These are phyloP conservation scores for Choristoneura rosaceana DNA, from an alignment of 2,888 invertebrate genomes.

Conservation along the genomic window DNA sequence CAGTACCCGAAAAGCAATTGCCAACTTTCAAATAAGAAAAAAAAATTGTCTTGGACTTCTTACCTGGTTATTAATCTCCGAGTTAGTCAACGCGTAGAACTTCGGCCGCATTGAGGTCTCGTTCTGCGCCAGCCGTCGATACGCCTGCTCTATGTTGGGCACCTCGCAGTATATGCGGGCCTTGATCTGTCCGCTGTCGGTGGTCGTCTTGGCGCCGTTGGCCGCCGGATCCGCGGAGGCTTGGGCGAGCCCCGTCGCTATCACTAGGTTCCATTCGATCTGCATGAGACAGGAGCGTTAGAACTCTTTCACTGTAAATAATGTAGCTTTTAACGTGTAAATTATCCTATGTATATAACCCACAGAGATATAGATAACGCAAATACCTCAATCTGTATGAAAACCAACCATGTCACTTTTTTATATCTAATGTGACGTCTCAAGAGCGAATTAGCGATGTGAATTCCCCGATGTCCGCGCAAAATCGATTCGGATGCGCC, in stretches of 20 bases:
- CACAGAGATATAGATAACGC: too few species aligned
- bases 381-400: too few species aligned
- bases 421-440: too few species aligned
- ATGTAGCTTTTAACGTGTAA: too few species aligned
- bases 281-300: slow-evolving; percentile 46
- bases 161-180: slow-evolving; percentile 80
- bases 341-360: too few species aligned
- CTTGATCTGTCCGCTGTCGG: slow-evolving; percentile 67
- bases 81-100: slow-evolving; percentile 94
- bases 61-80: slow-evolving; percentile 88
- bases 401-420: too few species aligned
- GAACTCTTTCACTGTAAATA: not conserved
- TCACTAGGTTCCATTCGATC: slow-evolving; percentile 83
- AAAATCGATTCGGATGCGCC: too few species aligned
- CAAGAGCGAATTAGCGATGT: too few species aligned
- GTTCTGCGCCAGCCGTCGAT: slow-evolving; percentile 76
- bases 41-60: slow-evolving; percentile 8
- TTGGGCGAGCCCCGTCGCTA: slow-evolving; percentile 76
- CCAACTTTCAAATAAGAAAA: too few species aligned
- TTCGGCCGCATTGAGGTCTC: slow-evolving; percentile 93
- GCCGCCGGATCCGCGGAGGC: slow-evolving; percentile 62
- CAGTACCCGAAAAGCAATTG: too few species aligned
- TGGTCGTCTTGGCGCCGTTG: slow-evolving; percentile 62
- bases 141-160: slow-evolving; percentile 76
- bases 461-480: too few species aligned